A percentile compares a stretch with the other conserved stretches of the same genome.
phyloP scores from a whole-genome alignment of 2,888 invertebrate species.

The Junonia oenone region DNA sequence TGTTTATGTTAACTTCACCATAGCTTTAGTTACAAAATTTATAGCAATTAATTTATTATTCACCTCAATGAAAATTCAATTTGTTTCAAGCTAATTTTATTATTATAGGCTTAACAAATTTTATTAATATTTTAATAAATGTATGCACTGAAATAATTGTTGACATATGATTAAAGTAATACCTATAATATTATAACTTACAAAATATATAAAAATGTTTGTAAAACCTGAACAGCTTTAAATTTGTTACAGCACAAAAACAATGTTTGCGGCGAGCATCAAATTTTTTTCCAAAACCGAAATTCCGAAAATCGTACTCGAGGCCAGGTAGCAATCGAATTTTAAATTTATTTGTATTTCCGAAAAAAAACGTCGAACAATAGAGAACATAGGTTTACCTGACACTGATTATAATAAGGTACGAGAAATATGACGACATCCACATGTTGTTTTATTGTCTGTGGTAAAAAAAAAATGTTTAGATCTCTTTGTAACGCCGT shows the following conservation, averaged over 20 bases:
- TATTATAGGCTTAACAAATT: background rate
- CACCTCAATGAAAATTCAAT: background rate
- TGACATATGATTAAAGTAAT: background rate
- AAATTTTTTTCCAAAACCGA: constrained; percentile 62
- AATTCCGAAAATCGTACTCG: constrained; percentile 72
- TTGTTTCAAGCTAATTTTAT: background rate
- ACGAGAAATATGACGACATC: constrained; percentile 72
- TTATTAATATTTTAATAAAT: background rate
- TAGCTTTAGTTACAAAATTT: background rate
- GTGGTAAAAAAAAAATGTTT: constrained; percentile 33
- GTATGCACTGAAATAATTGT: background rate
- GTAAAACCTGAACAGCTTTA: constrained; percentile 11
- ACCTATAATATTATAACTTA: too few species aligned
- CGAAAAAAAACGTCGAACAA: constrained; percentile 62
- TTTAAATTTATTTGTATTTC: constrained; percentile 75
- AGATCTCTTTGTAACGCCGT: constrained; percentile 23
- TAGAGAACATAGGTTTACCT: constrained; percentile 64
- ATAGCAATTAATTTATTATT: constrained; percentile 1
- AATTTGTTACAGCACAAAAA: constrained; percentile 56
- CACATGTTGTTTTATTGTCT: constrained; percentile 58
- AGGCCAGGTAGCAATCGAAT: constrained; percentile 71
- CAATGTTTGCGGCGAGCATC: constrained; percentile 76
- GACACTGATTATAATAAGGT: constrained; percentile 73
- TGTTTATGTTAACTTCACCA: constrained; percentile 1
- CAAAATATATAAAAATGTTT: constrained; percentile 16